A percentile compares a stretch with the other conserved stretches of the same genome.
These are phyloP conservation scores for Eudasyphora cyanicolor DNA, from an alignment of 2,888 invertebrate species.

Conservation along the genomic window DNA sequence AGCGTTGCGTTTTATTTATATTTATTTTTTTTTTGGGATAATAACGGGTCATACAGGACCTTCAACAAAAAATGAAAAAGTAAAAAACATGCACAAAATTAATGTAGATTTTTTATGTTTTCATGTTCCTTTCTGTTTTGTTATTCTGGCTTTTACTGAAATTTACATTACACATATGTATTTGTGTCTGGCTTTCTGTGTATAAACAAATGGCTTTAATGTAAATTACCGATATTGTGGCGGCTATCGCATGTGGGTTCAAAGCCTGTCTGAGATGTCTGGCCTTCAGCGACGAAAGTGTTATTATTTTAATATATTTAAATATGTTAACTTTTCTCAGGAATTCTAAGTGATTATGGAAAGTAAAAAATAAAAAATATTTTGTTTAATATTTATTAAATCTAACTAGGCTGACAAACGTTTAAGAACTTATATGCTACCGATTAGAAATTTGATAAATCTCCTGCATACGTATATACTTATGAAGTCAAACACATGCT, in stretches of 20 bases:
- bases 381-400: no score
- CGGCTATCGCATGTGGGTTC: no score
- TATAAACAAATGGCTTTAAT: no score
- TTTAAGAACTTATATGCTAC: no score
- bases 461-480: no score
- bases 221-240: background rate
- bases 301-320: background rate
- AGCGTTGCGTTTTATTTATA: conserved; percentile 45
- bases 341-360: background rate
- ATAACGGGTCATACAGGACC: background rate
- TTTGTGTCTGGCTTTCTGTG: background rate
- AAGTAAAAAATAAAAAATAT: no score
- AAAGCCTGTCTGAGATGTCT: no score
- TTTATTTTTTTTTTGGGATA: conserved; percentile 25
- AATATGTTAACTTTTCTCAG: background rate
- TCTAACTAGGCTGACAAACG: no score
- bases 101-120: conserved; percentile 40
- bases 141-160: background rate
- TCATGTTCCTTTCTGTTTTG: background rate
- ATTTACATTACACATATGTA: background rate
- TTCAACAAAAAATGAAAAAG: conserved; percentile 24
- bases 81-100: conserved; percentile 56
- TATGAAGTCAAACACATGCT: no score
- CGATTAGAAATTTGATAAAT: no score
- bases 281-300: no score